Evolutionary conservation across 1,140 invertebrate genomes (phyloP), one percentile per base, ranked within the genome.

Genomic region (Pseudomyrmex pallidus): DNA sequence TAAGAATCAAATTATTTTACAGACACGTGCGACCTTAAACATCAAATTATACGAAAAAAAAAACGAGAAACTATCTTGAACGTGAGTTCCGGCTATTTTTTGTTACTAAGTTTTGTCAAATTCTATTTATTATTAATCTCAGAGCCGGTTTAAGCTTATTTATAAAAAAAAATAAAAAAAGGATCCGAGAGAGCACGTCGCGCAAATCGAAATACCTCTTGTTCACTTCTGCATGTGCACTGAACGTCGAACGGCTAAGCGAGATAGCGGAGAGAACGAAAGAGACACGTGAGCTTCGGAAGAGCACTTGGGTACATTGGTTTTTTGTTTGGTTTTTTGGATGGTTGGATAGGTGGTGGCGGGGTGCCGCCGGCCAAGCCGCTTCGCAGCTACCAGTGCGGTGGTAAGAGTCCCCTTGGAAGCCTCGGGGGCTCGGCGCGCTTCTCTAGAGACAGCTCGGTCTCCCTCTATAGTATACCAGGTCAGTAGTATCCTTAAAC

Each of bases 391-490:
- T 93, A 93, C 91, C 93, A 93, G 87, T 92, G 92, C 87, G 91
- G 88, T 88, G 91, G 88, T 91, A 93, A 93, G 88, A 93, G 90
- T 92, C 92, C 92, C 92, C 91, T 94, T 86, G 92, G 92, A 87
- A 94, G 90, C 88, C 92, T 94, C 70, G 92, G 93, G 91, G 91
- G 92, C 90, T 93, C 93, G 77, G 88, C 93, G 84, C 93, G 93
- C 87, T 93, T 93, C 92, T 94, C 93, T 92, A 91, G 93, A 91
- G 93, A 94, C 92, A 94, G 93, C 92, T 93, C 93, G 80, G 91
- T 93, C 88, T 95, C 95, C 92, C 94, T 95, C 85, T 95, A 95
- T 94, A 95, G 93, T 92, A 94, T 95, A 94, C 94, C 95, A 95
- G 95, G 95, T 95, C 94, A 95, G 95, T 95, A 92, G 89, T 88